Evolutionary conservation across 2,888 invertebrate species (phyloP), one percentile per base, ranked within the genome.

Genomic region (Mantis religiosa): DNA sequence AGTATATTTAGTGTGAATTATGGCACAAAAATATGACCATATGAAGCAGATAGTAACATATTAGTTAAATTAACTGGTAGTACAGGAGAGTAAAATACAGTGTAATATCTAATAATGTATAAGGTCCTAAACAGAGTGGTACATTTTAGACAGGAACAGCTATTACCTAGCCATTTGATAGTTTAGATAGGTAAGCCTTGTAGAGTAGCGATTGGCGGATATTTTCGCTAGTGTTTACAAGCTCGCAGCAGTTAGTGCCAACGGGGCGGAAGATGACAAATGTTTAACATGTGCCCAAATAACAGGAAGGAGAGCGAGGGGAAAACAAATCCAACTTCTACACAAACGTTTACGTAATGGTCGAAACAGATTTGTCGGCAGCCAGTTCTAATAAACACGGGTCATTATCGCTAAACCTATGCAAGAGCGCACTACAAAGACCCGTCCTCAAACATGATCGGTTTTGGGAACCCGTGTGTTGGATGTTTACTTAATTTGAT

Each of bases 401-500:
- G 81, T 86, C 87, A 87, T 87, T 82, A 27, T 82, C 82, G 34
- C 82, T 87, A 87, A 87, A 87, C 82, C 87, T 87, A 87, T 87
- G 87, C 87, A 87, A 87, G 87, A 87, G 87, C 82, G 87, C 87
- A 87, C 87, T 87, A 87, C 87, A 87, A 87, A 86, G 86, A 81
- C 86, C 84, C 86, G 71, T 30, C 54, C 54, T 71, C 86, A 86
- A 87, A 71, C 54, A 71, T 71, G 54, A 71, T 71, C 54, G 54
- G 54, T 71, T 71, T 71, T 71, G 54, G 54, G 54, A 71, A 71
- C 54, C 54, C 25, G 54, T 71, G 54, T 85, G 88, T 54, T 88
- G 89, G 83, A 89, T 90, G 87, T 90, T 90, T 90, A 90, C 89
- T 88, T 89, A 90, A 90, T 87, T 87, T 90, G 89, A 89, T 89